Base-by-base conservation (phyloP, 2,888 invertebrate species). In the Anarsia innoxiella region DNA sequence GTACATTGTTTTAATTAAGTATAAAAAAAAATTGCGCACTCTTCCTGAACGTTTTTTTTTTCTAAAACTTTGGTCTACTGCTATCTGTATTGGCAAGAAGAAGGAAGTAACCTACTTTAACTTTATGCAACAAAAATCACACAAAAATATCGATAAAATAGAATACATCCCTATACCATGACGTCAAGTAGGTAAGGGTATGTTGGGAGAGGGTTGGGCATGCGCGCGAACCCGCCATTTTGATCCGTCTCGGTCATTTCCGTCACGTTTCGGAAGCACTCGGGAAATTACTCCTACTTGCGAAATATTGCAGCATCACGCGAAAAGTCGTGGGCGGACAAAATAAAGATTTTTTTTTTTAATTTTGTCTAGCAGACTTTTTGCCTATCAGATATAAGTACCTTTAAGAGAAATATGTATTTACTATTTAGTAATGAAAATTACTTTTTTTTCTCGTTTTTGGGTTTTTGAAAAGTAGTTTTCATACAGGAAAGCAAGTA, bases 161-260 rank as follows among this genome's bases (percentile, higher is more conserved):
- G 19, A 19, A 5, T 8, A 25, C 25, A 25, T 5, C 25, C 25
- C 25, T 25, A 25, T 4, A 9, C n/a, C 16, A 41, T 73, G 71
- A 76, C 72, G 77, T 76, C 75, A 75, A 51, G 41, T 36, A 42
- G 54, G 49, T 48, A 48, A 56, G 57, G 63, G 63, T 56, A 54
- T 53, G n/a, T n/a, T n/a, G n/a, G 48, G 51, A 49, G 44, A 47
- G 46, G 52, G 66, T 12, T 11, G 32, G 25, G n/a, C 80, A 77
- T 79, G 79, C 80, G 80, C 76, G 68, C 59, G 69, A 70, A 58
- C 44, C 54, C 57, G 59, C 75, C 73, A 71, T 74, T 59, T 70
- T 70, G 56, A 53, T 51, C 56, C 45, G 48, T 19, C 45, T 70
- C 69, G 67, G 51, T 12, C 3, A 36, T 45, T 41, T 46, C 57